A percentile compares a stretch with the other conserved stretches of the same genome.
These are phyloP conservation scores for Megaceryle alcyon DNA, from an alignment of 2,797 vertebrate species.

Conservation along the genomic window DNA sequence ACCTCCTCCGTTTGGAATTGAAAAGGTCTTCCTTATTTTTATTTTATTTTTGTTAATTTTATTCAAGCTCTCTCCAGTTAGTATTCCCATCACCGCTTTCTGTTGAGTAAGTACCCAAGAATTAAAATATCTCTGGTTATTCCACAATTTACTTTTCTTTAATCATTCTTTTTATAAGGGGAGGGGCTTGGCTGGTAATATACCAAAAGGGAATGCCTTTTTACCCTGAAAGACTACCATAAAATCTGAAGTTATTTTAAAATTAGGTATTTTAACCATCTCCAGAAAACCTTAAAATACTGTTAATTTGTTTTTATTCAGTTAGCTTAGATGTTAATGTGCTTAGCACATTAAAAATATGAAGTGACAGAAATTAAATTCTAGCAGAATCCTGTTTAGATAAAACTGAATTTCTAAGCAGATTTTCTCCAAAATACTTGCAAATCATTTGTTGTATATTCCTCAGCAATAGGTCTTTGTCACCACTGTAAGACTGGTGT, in stretches of 20 bases:
- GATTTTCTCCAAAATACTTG: neutral
- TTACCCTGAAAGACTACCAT: neutral
- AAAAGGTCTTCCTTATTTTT: conserved; percentile 33
- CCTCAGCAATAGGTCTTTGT: neutral
- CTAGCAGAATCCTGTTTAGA: neutral
- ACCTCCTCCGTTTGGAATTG: neutral
- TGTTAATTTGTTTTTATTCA: neutral
- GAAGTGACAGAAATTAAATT: neutral
- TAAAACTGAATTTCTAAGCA: neutral
- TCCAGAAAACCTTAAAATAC: neutral
- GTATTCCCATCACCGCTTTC: neutral
- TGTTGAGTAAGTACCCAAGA: neutral
- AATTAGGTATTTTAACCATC: neutral
- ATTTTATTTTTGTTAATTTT: conserved; percentile 6
- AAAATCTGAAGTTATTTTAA: neutral
- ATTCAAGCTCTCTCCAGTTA: neutral
- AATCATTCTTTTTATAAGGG: neutral
- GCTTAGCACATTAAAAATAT: no score
- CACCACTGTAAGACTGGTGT: no score
- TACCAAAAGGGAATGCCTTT: neutral
- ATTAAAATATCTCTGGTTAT: neutral
- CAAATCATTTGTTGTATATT: neutral
- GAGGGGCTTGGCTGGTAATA: neutral
- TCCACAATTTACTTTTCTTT: neutral
- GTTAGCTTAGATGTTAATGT: neutral